phyloP scores from a whole-genome alignment of 1,140 invertebrate species.

The Goniozus legneri region DNA sequence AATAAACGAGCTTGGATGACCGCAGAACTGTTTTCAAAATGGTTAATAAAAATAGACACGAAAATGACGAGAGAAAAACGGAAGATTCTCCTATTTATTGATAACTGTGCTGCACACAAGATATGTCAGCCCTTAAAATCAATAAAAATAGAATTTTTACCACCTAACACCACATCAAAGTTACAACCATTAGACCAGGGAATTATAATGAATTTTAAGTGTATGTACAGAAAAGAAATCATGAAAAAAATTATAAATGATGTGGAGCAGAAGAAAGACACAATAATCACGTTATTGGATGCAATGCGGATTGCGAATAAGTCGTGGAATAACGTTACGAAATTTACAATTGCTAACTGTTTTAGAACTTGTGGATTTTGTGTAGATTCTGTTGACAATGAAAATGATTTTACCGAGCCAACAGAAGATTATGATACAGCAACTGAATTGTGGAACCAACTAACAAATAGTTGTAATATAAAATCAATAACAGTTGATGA shows the following conservation, averaged over 20 bases:
- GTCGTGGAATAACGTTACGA: background rate
- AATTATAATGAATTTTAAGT: constrained; percentile 18
- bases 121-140: constrained; percentile 25
- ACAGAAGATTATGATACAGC: too few species aligned
- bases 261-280: background rate
- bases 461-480: too few species aligned
- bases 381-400: background rate
- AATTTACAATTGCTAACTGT: background rate
- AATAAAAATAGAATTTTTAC: constrained; percentile 26
- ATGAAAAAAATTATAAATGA: constrained; percentile 8
- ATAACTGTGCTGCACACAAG: constrained; percentile 15
- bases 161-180: constrained; percentile 12
- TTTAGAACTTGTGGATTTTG: background rate
- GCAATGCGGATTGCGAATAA: constrained; percentile 1
- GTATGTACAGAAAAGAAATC: constrained; percentile 7
- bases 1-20: too few species aligned
- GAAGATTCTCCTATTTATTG: constrained; percentile 13
- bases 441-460: too few species aligned
- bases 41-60: constrained; percentile 12
- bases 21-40: constrained; percentile 14
- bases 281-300: background rate
- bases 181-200: constrained; percentile 17
- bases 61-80: constrained; percentile 12
- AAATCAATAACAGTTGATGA: background rate
- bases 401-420: background rate